Conservation (phyloP, 2,113 vertebrate genomes). For the Pachycephala philippinensis region DNA sequence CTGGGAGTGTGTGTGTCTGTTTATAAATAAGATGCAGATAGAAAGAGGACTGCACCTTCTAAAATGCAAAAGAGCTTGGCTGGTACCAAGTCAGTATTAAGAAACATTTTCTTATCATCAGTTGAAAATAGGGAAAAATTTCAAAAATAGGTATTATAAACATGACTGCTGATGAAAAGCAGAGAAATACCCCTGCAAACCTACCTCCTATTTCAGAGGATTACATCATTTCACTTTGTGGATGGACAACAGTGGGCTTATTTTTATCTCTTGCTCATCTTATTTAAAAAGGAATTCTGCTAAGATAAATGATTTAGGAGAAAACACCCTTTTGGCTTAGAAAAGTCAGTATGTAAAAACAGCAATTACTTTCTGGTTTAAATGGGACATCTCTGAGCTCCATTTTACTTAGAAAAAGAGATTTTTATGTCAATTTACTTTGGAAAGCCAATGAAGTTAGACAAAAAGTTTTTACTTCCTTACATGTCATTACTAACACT, state of each 20-base stretch:
- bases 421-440: neutral
- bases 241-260: neutral
- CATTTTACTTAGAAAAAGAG: neutral
- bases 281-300: neutral
- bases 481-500: neutral
- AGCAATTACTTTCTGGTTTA: neutral
- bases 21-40: neutral
- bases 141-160: neutral
- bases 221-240: neutral
- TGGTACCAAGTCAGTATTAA: neutral
- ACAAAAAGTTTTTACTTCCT: neutral
- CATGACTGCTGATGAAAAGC: neutral
- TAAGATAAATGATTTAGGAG: neutral
- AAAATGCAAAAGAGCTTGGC: neutral
- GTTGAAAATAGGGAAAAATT: neutral
- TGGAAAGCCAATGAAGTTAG: neutral
- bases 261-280: slow-evolving; percentile 11
- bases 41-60: neutral
- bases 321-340: neutral
- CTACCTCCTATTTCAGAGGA: neutral
- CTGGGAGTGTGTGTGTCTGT: neutral
- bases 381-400: neutral
- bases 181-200: neutral
- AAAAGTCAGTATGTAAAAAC: neutral
- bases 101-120: neutral